Evolutionary conservation across 1,140 invertebrate genomes (phyloP).

Genomic region (Druon quercuslanigerum): DNA sequence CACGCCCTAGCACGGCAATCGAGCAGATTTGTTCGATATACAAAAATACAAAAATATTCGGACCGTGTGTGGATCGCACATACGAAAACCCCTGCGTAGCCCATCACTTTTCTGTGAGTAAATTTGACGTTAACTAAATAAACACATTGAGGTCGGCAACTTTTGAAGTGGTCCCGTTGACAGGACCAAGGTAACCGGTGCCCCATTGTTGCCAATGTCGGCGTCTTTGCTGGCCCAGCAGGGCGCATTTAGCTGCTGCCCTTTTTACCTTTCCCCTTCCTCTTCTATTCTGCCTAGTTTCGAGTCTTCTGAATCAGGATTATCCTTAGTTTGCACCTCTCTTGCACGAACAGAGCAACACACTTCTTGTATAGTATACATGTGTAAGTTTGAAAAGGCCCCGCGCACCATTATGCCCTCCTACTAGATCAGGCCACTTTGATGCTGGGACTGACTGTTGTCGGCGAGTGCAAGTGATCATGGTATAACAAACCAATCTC

Average conservation of each 20-base stretch:
- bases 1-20: conserved; percentile 66
- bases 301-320: conserved; percentile 44
- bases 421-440: neutral
- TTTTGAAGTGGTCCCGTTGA: conserved; percentile 73
- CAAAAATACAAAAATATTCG: conserved; percentile 47
- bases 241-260: conserved; percentile 11
- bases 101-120: conserved; percentile 55
- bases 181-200: conserved; percentile 60
- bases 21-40: conserved; percentile 56
- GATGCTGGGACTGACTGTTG: neutral
- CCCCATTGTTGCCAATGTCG: conserved; percentile 54
- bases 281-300: neutral
- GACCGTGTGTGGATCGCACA: conserved; percentile 40
- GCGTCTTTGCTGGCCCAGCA: conserved; percentile 54
- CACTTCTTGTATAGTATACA: neutral
- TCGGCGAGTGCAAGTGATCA: conserved; percentile 31
- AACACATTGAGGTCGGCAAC: conserved; percentile 71
- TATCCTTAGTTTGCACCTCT: conserved; percentile 42
- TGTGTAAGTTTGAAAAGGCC: conserved; percentile 41
- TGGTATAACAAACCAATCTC: conserved; percentile 28
- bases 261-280: conserved; percentile 29
- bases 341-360: neutral
- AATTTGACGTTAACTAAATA: conserved; percentile 76
- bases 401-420: conserved; percentile 45
- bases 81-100: conserved; percentile 42